Evolutionary conservation across 2,113 vertebrate genomes (phyloP), one percentile per base, ranked within the genome.

Genomic region (Tringa solitaria): DNA sequence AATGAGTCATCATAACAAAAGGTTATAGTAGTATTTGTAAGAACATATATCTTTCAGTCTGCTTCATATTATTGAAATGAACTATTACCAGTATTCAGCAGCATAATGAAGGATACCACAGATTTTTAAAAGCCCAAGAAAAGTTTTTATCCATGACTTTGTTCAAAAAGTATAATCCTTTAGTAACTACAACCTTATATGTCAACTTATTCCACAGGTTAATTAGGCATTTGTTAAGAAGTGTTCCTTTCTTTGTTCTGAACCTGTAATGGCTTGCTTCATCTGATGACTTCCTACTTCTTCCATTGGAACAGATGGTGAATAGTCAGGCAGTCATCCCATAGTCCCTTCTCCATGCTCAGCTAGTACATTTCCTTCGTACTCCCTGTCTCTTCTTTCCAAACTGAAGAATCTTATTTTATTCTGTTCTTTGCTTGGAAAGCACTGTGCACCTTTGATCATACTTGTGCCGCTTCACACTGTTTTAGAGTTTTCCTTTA

Each of bases 381-480:
- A 6, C 8, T 61, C 13, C 19, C 20, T 26, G 13, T 35, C 33
- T 15, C 54, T 75, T 35, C 33, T 15, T 59, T 75, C 65, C 26
- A 30, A 57, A 14, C 33, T 35, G 46, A 65, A 37, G 28, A 54
- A 50, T 41, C 14, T 1, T 14, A 11, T 59, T 82, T 15, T 14
- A 2, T 8, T 28, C 51, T 26, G 8, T 24, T 51, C n/a, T 20
- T 57, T 48, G 33, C 17, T 21, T 35, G 30, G 37, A 59, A 78
- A 72, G 11, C 6, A 8, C 39, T 32, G 17, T 35, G 41, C 20
- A 5, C 14, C 14, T 46, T 63, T 54, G 35, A 15, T 23, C 5
- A 5, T 18, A 35, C 13, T 67, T 48, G 4, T 43, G 10, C 20
- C 11, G 37, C 32, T 57, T 76, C 10, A 3, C 0, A 0, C 1